Evolutionary conservation across 2,888 invertebrate genomes (phyloP), one percentile per base, ranked within the genome.

Genomic region (Sphaerophoria taeniata): DNA sequence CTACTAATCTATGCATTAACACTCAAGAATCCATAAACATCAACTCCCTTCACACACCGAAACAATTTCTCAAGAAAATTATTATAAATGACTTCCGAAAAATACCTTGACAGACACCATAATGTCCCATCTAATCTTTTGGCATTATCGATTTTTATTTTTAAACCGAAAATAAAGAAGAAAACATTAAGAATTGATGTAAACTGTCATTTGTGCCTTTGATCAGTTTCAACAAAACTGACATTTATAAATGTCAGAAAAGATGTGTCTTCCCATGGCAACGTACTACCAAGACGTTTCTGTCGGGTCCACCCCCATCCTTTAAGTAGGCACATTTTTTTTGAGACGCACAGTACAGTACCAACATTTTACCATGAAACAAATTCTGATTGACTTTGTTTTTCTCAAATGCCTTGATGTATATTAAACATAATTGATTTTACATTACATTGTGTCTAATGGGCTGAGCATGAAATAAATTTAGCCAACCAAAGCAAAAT

Each of bases 361-460:
- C 31, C 11, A 4, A 11, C 7, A 11, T 4, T 12, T 43, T 31
- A 11, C 33, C 24, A n/a, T 24, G 6, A 6, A 5, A 12, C 5
- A 51, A 51, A 24, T 16, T 45, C 3, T 65, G 24, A 67, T 53
- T 36, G 39, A 39, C 51, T 67, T 12, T 51, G 4, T 65, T 49
- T 65, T 49, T 24, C 24, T 24, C 36, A 16, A 65, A 65, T 39
- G 36, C 36, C 12, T 67, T 16, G 3, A 51, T 67, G 51, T 51
- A 43, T 36, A 67, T 67, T 24, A 51, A 31, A 36, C 7, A 36
- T 67, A 53, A 67, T 67, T 67, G 67, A 67, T 67, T 67, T 67
- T 53, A 67, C 53, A 79, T 79, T 75, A 79, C 71, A 84, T 71
- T 71, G 78, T 75, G 65, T 71, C 60, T 60, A 78, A 83, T 74